Base-by-base conservation (phyloP, 1,140 invertebrate genomes). In the Vanessa atalanta region DNA sequence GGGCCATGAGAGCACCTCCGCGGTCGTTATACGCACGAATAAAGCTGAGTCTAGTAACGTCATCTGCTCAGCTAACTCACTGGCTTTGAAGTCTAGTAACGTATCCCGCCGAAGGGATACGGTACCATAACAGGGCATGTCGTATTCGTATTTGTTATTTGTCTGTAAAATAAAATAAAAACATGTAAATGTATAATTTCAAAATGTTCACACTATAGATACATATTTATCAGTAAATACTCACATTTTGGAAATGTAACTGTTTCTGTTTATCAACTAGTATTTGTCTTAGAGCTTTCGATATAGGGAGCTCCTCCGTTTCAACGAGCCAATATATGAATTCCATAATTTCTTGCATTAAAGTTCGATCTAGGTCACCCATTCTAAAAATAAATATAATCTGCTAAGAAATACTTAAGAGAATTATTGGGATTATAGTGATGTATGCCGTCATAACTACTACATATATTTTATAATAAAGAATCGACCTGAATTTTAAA, bases 1-100 rank as follows among this genome's bases (percentile, higher is more conserved):
- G 14, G 98, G 97, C 98, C 98, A 99, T 75, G 99, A 96, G 72
- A 99, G 93, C 67, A 99, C 97, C 93, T 99, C 99, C 1, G 98
- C 97, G 82, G 98, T 98, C 91, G 99, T 98, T 82, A 99, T 99
- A 88, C 98, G 98, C 90, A 97, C 96, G 91, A 99, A 99, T 26
- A 99, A 93, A 80, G 99, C 97, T 0, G 98, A 96, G 92, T 99
- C 99, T 20, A 99, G 88, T 15, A 99, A 87, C 0, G 99, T 99
- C 98, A 99, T 99, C 94, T 99, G 99, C 91, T 99, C 98, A 6
- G 99, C 99, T 16, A 95, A 85, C 63, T 94, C 94, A 47, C 91
- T 95, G 20, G 98, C 97, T 91, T 99, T 99, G 87, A 99, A 98
- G 88, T 99, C 97, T 7, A 99, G 90, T 16, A 99, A 91, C 3